Conservation (phyloP, 2,797 vertebrate genomes). For the Mus caroli region DNA sequence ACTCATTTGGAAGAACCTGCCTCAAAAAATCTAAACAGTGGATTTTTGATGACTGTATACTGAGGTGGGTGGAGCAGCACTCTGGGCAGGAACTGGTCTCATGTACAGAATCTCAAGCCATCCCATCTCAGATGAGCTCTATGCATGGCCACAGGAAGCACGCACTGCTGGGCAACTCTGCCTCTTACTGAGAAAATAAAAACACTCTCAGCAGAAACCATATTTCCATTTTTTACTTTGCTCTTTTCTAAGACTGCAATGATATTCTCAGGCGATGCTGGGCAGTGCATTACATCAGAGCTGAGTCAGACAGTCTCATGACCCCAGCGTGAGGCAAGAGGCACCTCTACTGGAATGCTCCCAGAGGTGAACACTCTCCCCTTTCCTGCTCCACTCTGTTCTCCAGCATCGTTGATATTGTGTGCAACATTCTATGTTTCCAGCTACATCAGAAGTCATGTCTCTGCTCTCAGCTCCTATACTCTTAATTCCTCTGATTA, state of each 20-base stretch:
- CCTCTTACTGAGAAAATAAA: background rate
- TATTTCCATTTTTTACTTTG: background rate
- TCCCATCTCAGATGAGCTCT: background rate
- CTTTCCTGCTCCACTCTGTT: background rate
- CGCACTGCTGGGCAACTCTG: background rate
- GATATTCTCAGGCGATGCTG: background rate
- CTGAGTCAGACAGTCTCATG: background rate
- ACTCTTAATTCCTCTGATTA: slow-evolving; percentile 33
- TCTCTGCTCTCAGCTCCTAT: slow-evolving; percentile 12
- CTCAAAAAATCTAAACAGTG: background rate
- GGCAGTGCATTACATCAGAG: too few relatives aligned
- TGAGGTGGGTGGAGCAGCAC: background rate
- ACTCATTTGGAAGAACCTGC: background rate
- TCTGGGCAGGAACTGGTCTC: background rate
- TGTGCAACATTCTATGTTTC: background rate
- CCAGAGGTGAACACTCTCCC: background rate
- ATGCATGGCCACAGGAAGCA: background rate
- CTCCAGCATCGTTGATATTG: background rate
- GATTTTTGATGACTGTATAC: background rate
- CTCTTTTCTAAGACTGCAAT: background rate
- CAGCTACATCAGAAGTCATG: background rate
- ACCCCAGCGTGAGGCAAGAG: background rate
- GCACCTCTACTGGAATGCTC: background rate
- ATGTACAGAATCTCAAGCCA: background rate
- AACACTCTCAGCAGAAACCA: background rate